A percentile compares a stretch with the other conserved stretches of the same genome.
Conservation (phyloP, 2,113 vertebrate species). For the Pangasianodon hypophthalmus region DNA sequence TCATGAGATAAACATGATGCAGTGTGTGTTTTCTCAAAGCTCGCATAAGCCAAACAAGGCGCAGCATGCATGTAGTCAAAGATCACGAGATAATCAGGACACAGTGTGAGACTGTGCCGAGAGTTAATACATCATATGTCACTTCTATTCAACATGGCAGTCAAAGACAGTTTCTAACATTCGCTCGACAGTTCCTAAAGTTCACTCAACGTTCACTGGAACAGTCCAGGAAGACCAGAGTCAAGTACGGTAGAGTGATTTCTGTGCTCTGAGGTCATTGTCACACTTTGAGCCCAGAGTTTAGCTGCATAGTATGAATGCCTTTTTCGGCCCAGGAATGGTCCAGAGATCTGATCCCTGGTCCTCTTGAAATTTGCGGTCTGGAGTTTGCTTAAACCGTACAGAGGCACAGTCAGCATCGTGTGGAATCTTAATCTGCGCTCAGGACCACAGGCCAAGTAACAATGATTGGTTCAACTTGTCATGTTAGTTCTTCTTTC, state of each 20-base stretch:
- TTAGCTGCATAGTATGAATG: not conserved
- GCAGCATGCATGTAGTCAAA: not conserved
- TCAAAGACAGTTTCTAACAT: not conserved
- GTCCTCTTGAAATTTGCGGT: not conserved
- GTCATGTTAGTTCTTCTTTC: not conserved
- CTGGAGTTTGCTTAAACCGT: not conserved
- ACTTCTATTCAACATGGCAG: not conserved
- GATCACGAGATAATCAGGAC: constrained; percentile 2
- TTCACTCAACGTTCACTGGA: not conserved
- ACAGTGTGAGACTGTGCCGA: not conserved
- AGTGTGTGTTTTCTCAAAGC: not conserved
- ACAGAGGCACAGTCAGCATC: not conserved
- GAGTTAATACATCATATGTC: not conserved
- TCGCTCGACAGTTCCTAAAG: not conserved
- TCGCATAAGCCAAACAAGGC: not conserved
- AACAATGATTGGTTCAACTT: not conserved
- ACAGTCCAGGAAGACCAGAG: not conserved
- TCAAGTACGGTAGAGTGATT: not conserved
- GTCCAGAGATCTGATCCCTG: not conserved
- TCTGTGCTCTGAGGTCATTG: not conserved
- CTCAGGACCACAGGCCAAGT: no score
- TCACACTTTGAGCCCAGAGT: not conserved
- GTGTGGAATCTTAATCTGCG: not conserved
- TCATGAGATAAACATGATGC: constrained; percentile 1
- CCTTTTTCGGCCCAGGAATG: not conserved